Evolutionary conservation across 2,113 vertebrate species (phyloP).

Genomic region (Sialia sialis): DNA sequence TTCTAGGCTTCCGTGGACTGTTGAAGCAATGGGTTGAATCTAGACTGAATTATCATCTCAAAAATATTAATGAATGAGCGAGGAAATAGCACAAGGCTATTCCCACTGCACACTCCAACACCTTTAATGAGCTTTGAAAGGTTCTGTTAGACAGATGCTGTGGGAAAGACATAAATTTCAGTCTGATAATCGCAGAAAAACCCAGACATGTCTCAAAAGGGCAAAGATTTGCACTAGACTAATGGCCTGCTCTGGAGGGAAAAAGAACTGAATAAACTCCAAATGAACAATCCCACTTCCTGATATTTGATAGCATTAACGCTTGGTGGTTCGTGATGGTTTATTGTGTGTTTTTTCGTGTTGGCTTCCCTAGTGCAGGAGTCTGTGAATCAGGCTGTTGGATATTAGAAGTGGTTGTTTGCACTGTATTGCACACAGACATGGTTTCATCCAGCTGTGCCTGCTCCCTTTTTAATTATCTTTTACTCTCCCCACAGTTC

Average conservation of each 20-base stretch:
- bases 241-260: neutral
- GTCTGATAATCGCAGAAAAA: neutral
- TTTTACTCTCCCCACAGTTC: neutral
- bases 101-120: neutral
- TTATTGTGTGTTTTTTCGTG: neutral
- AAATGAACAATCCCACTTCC: neutral
- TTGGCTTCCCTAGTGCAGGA: neutral
- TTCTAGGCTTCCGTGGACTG: neutral
- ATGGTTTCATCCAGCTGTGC: neutral
- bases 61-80: neutral
- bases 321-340: neutral
- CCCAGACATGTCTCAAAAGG: neutral
- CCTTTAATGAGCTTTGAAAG: neutral
- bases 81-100: neutral
- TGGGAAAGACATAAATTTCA: neutral
- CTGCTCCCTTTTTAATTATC: neutral
- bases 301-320: neutral
- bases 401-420: neutral
- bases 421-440: neutral
- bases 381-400: neutral
- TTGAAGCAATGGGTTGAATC: neutral
- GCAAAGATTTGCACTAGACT: neutral
- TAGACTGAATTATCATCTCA: neutral
- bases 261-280: neutral
- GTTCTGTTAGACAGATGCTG: neutral